A percentile compares a stretch with the other conserved stretches of the same genome.
These are phyloP conservation scores for Megatriorchis doriae DNA, from an alignment of 2,113 vertebrate species.

Conservation along the genomic window DNA sequence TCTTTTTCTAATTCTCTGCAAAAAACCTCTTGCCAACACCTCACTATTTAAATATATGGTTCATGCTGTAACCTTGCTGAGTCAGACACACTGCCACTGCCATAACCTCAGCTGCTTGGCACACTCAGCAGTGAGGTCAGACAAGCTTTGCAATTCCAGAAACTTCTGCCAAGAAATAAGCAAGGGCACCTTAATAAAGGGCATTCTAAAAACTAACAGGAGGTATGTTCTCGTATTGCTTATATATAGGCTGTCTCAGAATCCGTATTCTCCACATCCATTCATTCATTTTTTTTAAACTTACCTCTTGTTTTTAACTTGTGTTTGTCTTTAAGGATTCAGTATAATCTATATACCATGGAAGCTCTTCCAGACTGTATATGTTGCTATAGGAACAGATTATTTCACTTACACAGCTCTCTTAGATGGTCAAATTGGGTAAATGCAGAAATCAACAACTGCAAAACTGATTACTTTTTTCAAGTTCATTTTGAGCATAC, in stretches of 20 bases:
- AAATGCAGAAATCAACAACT: not conserved
- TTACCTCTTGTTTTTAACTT: not conserved
- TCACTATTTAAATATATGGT: not conserved
- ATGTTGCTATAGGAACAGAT: slow-evolving; percentile 41
- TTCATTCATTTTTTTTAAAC: not conserved
- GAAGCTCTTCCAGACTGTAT: not conserved
- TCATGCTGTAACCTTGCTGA: not conserved
- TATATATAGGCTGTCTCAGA: not conserved
- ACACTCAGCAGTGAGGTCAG: not conserved
- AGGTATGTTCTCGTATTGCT: accelerated
- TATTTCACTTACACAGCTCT: not conserved
- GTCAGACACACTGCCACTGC: not conserved
- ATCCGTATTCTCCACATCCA: not conserved
- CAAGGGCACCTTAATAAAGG: not conserved
- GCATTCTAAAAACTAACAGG: not conserved
- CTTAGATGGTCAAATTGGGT: not conserved
- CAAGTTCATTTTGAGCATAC: not conserved
- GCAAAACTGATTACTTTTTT: slow-evolving; percentile 29
- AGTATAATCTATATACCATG: not conserved
- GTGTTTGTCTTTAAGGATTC: slow-evolving; percentile 6
- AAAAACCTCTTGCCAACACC: not conserved
- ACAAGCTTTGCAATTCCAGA: not conserved
- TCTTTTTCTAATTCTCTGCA: not conserved
- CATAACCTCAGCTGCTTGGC: not conserved
- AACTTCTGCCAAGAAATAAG: not conserved